These are phyloP conservation scores for Pleuronectes platessa DNA, from an alignment of 2,113 vertebrate species.

Conservation along the genomic window DNA sequence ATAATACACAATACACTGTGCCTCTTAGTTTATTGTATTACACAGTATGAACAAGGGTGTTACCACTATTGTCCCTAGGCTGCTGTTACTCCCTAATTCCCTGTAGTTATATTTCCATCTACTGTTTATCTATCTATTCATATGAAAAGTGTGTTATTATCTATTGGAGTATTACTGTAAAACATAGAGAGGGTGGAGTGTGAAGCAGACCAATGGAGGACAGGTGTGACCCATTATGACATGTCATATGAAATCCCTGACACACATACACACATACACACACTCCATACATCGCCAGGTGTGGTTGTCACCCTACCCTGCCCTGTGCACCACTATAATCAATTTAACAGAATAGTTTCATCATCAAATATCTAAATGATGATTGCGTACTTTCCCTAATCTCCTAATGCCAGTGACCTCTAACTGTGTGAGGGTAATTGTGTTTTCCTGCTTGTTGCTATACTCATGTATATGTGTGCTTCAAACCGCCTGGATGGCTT, in stretches of 20 bases:
- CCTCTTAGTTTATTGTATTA: too few relatives aligned
- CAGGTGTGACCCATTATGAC: conserved; percentile 54
- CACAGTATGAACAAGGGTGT: too few relatives aligned
- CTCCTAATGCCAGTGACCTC: conserved; percentile 83
- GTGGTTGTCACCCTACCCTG: conserved; percentile 72
- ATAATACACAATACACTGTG: too few relatives aligned
- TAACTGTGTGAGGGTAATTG: conserved; percentile 71
- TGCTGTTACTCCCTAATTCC: background rate
- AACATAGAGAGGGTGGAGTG: background rate
- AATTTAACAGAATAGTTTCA: conserved; percentile 85
- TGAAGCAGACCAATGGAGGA: conserved; percentile 48
- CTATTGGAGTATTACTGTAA: background rate
- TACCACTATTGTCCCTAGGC: background rate
- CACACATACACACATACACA: conserved; percentile 28
- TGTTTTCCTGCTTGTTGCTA: conserved; percentile 64
- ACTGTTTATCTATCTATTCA: background rate
- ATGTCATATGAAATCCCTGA: conserved; percentile 43
- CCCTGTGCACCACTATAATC: conserved; percentile 79
- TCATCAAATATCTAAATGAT: conserved; percentile 86
- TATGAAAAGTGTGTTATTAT: background rate
- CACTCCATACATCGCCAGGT: conserved; percentile 77
- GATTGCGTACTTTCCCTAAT: conserved; percentile 84
- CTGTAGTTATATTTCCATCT: background rate
- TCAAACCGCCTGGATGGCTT: conserved; percentile 39
- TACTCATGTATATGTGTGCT: conserved; percentile 45